Evolutionary conservation across 2,797 vertebrate genomes (phyloP), one percentile per base, ranked within the genome.

Genomic region (Anguilla anguilla): DNA sequence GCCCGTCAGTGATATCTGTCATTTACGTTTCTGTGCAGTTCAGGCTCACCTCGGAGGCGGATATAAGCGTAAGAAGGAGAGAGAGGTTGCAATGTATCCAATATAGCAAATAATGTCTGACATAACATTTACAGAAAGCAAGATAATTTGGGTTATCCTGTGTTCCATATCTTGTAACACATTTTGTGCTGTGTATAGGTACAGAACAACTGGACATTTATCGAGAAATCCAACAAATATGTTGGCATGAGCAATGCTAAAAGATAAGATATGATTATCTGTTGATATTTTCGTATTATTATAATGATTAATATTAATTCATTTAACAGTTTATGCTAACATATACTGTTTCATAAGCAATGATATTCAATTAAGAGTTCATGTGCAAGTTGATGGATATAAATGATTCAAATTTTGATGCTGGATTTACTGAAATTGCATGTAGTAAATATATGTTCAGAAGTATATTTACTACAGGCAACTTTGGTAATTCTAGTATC

Each of bases 71-170:
- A 89, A 64, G 61, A 89, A 64, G 61, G 61, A 64, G 91, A 92
- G 93, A 94, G 93, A 94, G 77, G 19, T 28, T 19, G 77, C 7
- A 3, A 25, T 7, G 94, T 94, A 95, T 94, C 95, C 95, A 94
- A 95, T 93, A 93, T 93, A 91, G 94, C 95, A 96, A 96, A 96
- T 95, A 95, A 94, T 93, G 94, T 93, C 94, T 96, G 95, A 96
- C 95, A 96, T 93, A 92, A 93, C 93, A 94, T 94, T 46, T 94
- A 95, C 94, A 94, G 93, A 93, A 91, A 88, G 92, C 92, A 91
- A 90, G 90, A 19, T 46, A 22, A 81, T 81, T 49, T 81, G 39
- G 77, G 39, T 46, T 81, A 25, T 49, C 43, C n/a, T 25, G 39
- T 81, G 31, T 43, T 39, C 72, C 72, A 77, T 39, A 2, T 35